Conservation (phyloP, 53 echinoderm and acorn worm genomes). For the Pentamera pediparva region DNA sequence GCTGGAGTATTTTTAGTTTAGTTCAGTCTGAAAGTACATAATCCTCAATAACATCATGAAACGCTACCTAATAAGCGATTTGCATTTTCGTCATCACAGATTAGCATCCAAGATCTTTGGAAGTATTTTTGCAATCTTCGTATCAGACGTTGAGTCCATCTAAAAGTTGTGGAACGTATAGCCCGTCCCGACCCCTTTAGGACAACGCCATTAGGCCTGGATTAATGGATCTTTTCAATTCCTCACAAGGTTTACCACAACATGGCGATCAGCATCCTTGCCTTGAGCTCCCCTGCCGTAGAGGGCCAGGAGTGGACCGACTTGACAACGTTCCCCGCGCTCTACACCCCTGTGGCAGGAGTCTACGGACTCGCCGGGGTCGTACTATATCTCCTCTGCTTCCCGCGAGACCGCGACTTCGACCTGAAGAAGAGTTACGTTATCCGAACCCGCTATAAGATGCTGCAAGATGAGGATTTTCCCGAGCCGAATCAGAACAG, state of each 20-base stretch:
- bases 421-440: not conserved
- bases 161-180: too few relatives aligned
- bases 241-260: slow-evolving; percentile 31
- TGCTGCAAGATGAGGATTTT: not conserved
- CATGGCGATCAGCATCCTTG: slow-evolving; percentile 26
- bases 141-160: too few relatives aligned
- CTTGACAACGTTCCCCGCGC: slow-evolving; percentile 36
- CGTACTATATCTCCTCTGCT: slow-evolving; percentile 39
- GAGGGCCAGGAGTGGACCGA: slow-evolving; percentile 10
- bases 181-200: too few relatives aligned
- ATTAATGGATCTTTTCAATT: not conserved
- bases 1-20: too few relatives aligned
- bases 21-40: too few relatives aligned
- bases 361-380: slow-evolving; percentile 42
- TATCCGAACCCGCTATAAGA: not conserved
- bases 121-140: too few relatives aligned
- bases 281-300: slow-evolving; percentile 14
- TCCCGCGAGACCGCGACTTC: not conserved
- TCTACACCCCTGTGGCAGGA: slow-evolving; percentile 39
- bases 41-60: too few relatives aligned
- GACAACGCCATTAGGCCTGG: too few relatives aligned
- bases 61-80: too few relatives aligned
- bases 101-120: too few relatives aligned
- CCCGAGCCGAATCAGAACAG: slow-evolving; percentile 6
- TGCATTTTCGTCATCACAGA: too few relatives aligned